Base-by-base conservation (phyloP, 1,140 invertebrate genomes). In the Drosophila watanabei region DNA sequence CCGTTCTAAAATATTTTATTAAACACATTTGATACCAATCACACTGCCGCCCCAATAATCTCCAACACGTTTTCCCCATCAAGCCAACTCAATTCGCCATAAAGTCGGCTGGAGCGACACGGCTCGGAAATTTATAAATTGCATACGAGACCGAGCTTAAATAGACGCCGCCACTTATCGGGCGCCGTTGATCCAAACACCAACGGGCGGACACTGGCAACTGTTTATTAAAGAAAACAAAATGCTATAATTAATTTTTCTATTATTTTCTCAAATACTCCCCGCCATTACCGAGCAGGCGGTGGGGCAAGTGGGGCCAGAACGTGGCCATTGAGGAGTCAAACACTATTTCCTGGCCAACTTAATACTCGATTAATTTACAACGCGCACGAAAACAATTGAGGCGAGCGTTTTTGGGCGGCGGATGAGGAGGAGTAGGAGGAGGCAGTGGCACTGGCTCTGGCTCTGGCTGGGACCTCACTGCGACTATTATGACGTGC, bases 281-380 rank as follows among this genome's bases (percentile, higher is more conserved):
- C 68, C 70, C 37, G 54, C 69, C 45, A 73, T 72, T 72, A 60
- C 48, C 39, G 6, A 6, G 32, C 18, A 16, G 66, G 54, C 52
- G 58, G 39, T 49, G 75, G 37, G 45, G 73, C 39, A 37, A 64
- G 28, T 49, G 35, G 39, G 37, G 32, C 62, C 77, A 77, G 61
- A 82, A 75, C 80, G 71, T 52, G 57, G 59, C 49, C 62, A 57
- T 49, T 57, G 54, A 49, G 46, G 80, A 84, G 65, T 89, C 85
- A 69, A 79, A 80, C 43, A 61, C 85, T 89, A 89, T 90, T 89
- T 89, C 65, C 86, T 58, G 75, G 72, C 62, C 57, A 73, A 73
- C 62, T 81, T 85, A 86, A 75, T 77, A 86, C 73, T 86, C 83
- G 79, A 82, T 87, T 87, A 82, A 87, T 87, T 87, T 87, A 87